Percentiles rank a stretch among this genome's conserved stretches.
Evolutionary conservation across 2,797 vertebrate species (phyloP).

Genomic region (Argya squamiceps): DNA sequence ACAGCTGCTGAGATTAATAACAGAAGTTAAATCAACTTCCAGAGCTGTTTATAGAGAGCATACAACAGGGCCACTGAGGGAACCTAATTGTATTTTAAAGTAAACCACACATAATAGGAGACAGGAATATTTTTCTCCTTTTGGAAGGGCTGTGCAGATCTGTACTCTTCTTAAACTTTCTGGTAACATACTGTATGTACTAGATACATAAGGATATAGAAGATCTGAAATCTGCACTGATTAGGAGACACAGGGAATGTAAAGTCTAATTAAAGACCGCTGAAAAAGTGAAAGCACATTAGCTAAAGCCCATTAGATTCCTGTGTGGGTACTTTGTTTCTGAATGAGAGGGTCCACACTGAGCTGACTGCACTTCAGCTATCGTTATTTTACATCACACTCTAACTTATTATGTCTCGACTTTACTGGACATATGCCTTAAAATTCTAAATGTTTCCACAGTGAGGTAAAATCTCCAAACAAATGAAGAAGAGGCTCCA

Average conservation of each 20-base stretch:
- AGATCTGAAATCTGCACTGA: background rate
- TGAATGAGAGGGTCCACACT: background rate
- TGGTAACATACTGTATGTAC: background rate
- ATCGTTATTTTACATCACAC: background rate
- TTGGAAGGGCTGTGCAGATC: background rate
- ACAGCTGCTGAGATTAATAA: slow-evolving; percentile 29
- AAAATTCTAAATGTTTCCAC: background rate
- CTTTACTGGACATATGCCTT: background rate
- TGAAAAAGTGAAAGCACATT: background rate
- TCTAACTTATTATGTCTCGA: background rate
- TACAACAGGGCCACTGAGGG: background rate
- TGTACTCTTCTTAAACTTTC: background rate
- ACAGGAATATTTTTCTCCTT: background rate
- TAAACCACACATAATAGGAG: background rate
- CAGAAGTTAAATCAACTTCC: slow-evolving; percentile 12
- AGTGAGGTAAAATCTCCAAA: background rate
- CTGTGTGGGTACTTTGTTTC: background rate
- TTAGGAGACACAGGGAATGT: background rate
- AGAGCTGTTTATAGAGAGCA: background rate
- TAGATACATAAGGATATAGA: background rate
- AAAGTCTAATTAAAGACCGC: background rate
- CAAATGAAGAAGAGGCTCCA: background rate
- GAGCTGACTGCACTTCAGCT: background rate
- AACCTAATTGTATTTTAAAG: slow-evolving; percentile 12
- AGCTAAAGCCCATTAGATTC: background rate